A percentile compares a stretch with the other conserved stretches of the same genome.
Conservation (phyloP, 2,888 invertebrate genomes). For the Autographa gamma region DNA sequence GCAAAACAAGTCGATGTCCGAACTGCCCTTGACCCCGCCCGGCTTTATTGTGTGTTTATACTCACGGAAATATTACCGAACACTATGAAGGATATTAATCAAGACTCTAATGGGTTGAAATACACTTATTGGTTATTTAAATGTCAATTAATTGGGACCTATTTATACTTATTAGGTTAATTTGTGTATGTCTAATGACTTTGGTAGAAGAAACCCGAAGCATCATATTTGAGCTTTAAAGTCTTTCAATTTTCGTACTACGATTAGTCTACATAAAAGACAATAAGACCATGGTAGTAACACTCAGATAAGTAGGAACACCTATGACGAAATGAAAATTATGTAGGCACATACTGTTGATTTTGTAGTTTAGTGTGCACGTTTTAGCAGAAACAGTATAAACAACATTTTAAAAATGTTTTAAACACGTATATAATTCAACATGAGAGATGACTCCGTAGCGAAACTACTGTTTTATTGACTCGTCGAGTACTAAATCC, state of each 20-base stretch:
- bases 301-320: too few relatives aligned
- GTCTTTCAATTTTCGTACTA: neutral
- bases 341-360: too few relatives aligned
- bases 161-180: neutral
- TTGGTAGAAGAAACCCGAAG: neutral
- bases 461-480: conserved; percentile 54
- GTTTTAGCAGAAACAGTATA: neutral
- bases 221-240: neutral
- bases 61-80: conserved; percentile 15
- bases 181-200: neutral
- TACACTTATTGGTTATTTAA: neutral
- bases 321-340: too few relatives aligned
- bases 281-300: too few relatives aligned
- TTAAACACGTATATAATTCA: conserved; percentile 19
- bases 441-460: conserved; percentile 22
- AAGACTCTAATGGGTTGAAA: neutral
- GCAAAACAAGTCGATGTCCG: conserved; percentile 29
- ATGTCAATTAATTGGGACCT: neutral
- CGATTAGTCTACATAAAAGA: neutral
- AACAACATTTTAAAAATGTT: neutral
- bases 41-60: conserved; percentile 25
- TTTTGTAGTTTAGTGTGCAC: too few relatives aligned
- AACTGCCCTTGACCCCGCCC: conserved; percentile 31
- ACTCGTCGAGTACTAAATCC: conserved; percentile 56
- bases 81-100: conserved; percentile 8